Evolutionary conservation across 1,140 invertebrate genomes (phyloP).

Genomic region (Subanguina moxae): DNA sequence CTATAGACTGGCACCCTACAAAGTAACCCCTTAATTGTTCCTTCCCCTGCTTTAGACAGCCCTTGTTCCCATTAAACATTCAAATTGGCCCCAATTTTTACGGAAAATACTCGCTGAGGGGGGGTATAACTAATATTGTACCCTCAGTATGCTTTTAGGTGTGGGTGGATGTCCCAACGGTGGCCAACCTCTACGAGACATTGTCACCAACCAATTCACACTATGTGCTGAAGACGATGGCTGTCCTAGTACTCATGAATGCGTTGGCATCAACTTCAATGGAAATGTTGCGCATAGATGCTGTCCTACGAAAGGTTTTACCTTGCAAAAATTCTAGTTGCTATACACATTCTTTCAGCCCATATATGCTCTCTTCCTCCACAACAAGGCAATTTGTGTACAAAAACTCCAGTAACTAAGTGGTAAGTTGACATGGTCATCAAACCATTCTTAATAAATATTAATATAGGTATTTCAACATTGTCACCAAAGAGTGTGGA

Average conservation of each 20-base stretch:
- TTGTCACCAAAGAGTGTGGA: slow-evolving; percentile 54
- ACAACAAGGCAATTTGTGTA: slow-evolving; percentile 52
- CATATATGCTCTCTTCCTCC: slow-evolving; percentile 54
- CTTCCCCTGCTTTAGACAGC: too few relatives aligned
- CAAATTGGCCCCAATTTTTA: too few relatives aligned
- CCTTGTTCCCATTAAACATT: too few relatives aligned
- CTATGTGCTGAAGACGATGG: slow-evolving; percentile 19
- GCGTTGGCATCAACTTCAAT: slow-evolving; percentile 50
- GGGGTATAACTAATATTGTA: too few relatives aligned
- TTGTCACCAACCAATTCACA: slow-evolving; percentile 47
- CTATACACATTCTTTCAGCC: slow-evolving; percentile 31
- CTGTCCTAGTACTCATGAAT: slow-evolving; percentile 52
- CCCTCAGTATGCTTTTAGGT: too few relatives aligned
- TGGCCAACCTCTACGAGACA: slow-evolving; percentile 52
- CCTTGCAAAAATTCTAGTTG: not conserved
- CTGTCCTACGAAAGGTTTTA: slow-evolving; percentile 52
- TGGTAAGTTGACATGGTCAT: slow-evolving; percentile 16
- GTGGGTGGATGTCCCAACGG: slow-evolving; percentile 51
- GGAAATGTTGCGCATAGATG: slow-evolving; percentile 51
- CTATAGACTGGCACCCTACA: too few relatives aligned
- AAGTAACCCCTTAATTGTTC: too few relatives aligned
- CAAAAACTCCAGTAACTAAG: slow-evolving; percentile 48
- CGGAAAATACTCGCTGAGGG: too few relatives aligned
- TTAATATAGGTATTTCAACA: slow-evolving; percentile 49
- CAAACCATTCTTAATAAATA: too few relatives aligned